Percentiles rank a stretch among this genome's conserved stretches.
Conservation (phyloP, 1,140 invertebrate species). For the Tetramorium simillimum region DNA sequence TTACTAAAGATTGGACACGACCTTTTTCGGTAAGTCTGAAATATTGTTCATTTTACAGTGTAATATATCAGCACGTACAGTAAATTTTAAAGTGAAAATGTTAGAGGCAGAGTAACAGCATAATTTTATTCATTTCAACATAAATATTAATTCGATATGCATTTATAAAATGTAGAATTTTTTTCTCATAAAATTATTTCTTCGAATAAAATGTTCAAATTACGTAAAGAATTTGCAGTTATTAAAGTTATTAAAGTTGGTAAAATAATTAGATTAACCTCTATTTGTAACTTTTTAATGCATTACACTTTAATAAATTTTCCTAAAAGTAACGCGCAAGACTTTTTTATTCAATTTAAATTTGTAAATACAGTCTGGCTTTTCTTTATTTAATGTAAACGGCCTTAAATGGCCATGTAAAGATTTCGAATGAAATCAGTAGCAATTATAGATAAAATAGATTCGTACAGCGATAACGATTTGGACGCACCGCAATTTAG, state of each 20-base stretch:
- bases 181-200: not conserved
- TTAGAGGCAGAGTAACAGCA: not conserved
- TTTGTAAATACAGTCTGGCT: not conserved
- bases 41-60: not conserved
- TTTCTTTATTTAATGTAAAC: not conserved
- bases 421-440: conserved; percentile 6
- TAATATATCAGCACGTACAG: not conserved
- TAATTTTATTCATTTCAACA: conserved; percentile 10
- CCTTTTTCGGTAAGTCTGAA: not conserved
- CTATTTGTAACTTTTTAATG: not conserved
- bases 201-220: not conserved
- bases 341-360: not conserved
- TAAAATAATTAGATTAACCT: not conserved
- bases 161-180: not conserved
- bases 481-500: conserved; percentile 36
- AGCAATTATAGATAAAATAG: conserved; percentile 4
- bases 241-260: not conserved
- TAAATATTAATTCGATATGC: not conserved
- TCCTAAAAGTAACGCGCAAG: not conserved
- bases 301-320: not conserved
- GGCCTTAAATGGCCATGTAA: not conserved
- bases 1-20: conserved; percentile 24
- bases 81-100: conserved; percentile 2
- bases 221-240: not conserved
- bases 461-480: conserved; percentile 29